Evolutionary conservation across 2,888 invertebrate genomes (phyloP), one percentile per base, ranked within the genome.

Genomic region (Ashinkailepas kermadecensis): DNA sequence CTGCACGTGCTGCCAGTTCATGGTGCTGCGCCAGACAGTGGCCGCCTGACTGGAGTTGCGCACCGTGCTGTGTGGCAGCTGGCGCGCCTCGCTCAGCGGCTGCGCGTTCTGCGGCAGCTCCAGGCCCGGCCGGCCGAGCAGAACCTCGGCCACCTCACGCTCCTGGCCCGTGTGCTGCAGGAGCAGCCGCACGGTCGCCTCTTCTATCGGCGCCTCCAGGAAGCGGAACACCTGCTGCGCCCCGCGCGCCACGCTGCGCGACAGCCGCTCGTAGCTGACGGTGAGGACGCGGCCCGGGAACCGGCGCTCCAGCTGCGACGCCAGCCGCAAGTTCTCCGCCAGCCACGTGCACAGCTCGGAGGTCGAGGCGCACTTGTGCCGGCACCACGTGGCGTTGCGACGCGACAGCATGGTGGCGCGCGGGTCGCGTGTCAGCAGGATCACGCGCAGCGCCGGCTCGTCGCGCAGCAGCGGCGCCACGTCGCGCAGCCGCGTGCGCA

Each of bases 401-500:
- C 85, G 83, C 10, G 86, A 85, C 64, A 83, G 84, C 59, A 84
- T 82, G 18, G 84, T 83, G 9, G 84, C 85, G 23, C 86, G 81
- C 0, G 86, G 86, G 82, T 86, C 86, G 18, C 86, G 78, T 1
- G 85, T 85, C 18, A 86, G 81, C 59, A 85, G 85, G 8, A 86
- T 82, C 12, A 86, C 82, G 80, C 84, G 84, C 39, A 85, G 80
- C 3, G 39, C n/a, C 39, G 81, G 81, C 39, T 62, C 67, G 18
- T 78, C 81, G 10, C 54, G 74, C 13, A 84, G 78, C 13, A 84
- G 81, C 6, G 59, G 21, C 78, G 67, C 78, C 25, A 82, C 67
- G 21, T 80, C 39, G 15, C 67, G 54, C 64, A 84, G 70, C 39
- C 82, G 79, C 57, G 83, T 57, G 39, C 84, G 67, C 18, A 84